Evolutionary conservation across 23 tunicate species (phyloP).

Genomic region (Styela clava): DNA sequence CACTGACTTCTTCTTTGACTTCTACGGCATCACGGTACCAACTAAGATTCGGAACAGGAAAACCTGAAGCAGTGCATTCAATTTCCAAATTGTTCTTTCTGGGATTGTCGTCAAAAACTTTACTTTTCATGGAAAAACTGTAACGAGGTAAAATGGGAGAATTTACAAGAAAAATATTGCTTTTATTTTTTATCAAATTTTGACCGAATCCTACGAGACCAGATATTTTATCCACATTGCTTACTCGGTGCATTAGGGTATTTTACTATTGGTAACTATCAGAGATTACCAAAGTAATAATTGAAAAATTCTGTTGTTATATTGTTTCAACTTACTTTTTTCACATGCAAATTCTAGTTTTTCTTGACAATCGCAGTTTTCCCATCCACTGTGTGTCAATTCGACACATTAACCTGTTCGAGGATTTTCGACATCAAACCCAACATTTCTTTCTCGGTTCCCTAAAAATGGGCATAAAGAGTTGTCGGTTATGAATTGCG

Average conservation of each 20-base stretch:
- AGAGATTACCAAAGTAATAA: no score
- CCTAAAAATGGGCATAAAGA: no score
- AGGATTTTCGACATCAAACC: neutral
- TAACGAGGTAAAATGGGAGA: no score
- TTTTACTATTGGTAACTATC: no score
- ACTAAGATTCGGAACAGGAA: neutral
- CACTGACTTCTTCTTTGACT: neutral
- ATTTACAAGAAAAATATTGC: no score
- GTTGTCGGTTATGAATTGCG: neutral
- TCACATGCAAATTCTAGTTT: neutral
- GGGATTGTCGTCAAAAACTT: neutral
- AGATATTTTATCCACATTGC: no score
- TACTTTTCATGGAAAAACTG: neutral
- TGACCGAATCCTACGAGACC: no score
- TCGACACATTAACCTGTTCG: neutral
- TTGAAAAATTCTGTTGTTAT: no score
- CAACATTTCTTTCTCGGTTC: neutral
- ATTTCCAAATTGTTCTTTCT: neutral
- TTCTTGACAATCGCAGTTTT: neutral
- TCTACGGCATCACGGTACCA: neutral
- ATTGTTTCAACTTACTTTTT: neutral
- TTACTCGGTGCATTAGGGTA: no score
- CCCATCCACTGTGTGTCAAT: neutral
- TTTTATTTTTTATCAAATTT: no score
- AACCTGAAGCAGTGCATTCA: neutral